Percentiles rank a stretch among this genome's conserved stretches.
phyloP scores from a whole-genome alignment of 2,113 vertebrate species.

The Platysteira castanea region DNA sequence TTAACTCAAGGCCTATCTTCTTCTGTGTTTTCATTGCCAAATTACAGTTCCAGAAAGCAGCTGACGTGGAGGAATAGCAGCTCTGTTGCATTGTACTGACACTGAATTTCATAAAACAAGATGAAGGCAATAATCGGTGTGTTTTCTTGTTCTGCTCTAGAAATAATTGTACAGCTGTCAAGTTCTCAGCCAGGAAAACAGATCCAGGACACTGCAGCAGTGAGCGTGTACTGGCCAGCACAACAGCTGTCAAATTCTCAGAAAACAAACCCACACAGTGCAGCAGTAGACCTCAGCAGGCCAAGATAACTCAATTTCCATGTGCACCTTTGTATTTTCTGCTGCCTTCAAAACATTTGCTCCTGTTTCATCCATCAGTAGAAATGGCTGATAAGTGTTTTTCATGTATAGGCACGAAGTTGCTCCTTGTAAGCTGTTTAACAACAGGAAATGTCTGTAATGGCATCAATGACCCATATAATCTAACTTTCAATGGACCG shows the following conservation, averaged over 20 bases:
- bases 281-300: background rate
- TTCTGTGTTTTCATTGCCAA: background rate
- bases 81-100: background rate
- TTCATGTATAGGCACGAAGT: background rate
- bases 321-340: background rate
- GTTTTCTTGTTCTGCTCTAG: conserved; percentile 6
- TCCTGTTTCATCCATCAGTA: background rate
- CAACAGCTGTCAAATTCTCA: conserved; percentile 36
- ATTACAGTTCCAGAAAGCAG: background rate
- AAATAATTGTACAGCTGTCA: conserved; percentile 61
- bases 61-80: background rate
- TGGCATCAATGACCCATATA: conserved; percentile 22
- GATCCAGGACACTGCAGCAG: conserved; percentile 1
- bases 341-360: conserved; percentile 29
- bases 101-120: conserved; percentile 7
- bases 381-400: background rate
- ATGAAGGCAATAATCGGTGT: conserved; percentile 10
- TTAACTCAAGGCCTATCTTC: background rate
- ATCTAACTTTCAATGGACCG: background rate
- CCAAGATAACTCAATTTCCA: conserved; percentile 21
- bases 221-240: background rate
- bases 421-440: background rate
- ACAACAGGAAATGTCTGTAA: background rate
- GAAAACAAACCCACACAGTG: background rate
- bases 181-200: conserved; percentile 28